Percentiles rank a stretch among this genome's conserved stretches.
Conservation (phyloP, 2,888 invertebrate species). For the Nephrocerus scutellatus region DNA sequence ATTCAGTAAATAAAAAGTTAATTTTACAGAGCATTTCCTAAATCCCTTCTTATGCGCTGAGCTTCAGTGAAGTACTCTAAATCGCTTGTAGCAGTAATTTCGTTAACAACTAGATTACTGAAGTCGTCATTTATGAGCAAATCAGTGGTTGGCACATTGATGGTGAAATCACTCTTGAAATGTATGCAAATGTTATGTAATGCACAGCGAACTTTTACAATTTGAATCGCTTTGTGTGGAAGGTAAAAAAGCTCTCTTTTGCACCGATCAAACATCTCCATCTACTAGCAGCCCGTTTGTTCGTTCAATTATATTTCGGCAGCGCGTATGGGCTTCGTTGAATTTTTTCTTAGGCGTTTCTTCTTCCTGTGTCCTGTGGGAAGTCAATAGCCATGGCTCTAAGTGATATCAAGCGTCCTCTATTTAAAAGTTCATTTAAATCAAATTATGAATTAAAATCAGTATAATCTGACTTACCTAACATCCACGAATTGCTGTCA, state of each 20-base stretch:
- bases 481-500: slow-evolving; percentile 11
- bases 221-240: slow-evolving; percentile 7
- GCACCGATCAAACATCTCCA: slow-evolving; percentile 13
- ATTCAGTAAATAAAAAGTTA: too few relatives aligned
- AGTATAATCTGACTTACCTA: slow-evolving; percentile 6
- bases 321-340: slow-evolving; percentile 12
- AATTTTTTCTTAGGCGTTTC: slow-evolving; percentile 12
- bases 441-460: slow-evolving; percentile 1
- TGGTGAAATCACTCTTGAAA: too few relatives aligned
- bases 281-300: slow-evolving; percentile 12
- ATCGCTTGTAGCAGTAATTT: too few relatives aligned
- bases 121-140: too few relatives aligned
- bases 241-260: slow-evolving; percentile 6
- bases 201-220: slow-evolving; percentile 10
- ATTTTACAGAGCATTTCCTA: too few relatives aligned
- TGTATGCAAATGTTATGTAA: slow-evolving; percentile 14
- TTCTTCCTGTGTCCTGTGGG: slow-evolving; percentile 7
- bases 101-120: too few relatives aligned
- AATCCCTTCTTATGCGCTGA: too few relatives aligned
- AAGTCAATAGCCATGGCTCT: slow-evolving; percentile 13
- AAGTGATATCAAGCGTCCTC: slow-evolving; percentile 12
- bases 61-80: neutral
- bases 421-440: slow-evolving; percentile 5
- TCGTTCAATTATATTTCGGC: slow-evolving; percentile 15
- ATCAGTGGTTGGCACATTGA: too few relatives aligned